Base-by-base conservation (phyloP, 1,140 invertebrate genomes). In the Mesaphorura yosii region DNA sequence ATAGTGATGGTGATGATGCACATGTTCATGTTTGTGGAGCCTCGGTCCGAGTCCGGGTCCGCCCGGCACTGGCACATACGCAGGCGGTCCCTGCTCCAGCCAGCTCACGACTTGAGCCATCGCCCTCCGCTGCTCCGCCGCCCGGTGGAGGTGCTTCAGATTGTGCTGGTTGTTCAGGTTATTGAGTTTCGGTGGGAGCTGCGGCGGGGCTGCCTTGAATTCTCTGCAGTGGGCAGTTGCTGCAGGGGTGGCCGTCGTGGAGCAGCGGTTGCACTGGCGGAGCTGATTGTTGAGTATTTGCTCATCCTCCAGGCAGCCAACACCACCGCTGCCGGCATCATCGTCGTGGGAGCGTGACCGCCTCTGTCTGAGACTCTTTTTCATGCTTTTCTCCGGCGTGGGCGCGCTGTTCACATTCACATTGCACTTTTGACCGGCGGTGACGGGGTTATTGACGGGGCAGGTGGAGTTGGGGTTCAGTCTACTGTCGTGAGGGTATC, bases 1-100 rank as follows among this genome's bases (percentile, higher is more conserved):
- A 65, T 86, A 81, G 64, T 87, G 83, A 51, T 85, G 78, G 66
- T 86, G 83, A 64, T 77, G 76, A 57, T 77, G 75, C 60, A 76
- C 72, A 54, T 75, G 74, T 48, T 69, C 63, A n/a, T n/a, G n/a
- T n/a, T n/a, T n/a, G n/a, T n/a, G n/a, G n/a, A n/a, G n/a, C n/a
- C 53, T 75, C 72, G 14, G 73, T 60, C 22, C 52, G 47, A 20
- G 59, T 50, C 37, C 60, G 60, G 26, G 64, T 53, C 10, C 48
- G 28, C 20, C 37, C 19, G 5, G 40, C 28, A n/a, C 29, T 23
- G 19, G 42, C 53, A 31, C 25, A 57, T n/a, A n/a, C n/a, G n/a
- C n/a, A 40, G 25, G 34, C 6, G 66, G 57, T 57, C 49, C 50
- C 44, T 50, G 44, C 53, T 61, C 34, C 50, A 72, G 68, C 72